Conservation (phyloP, 1,140 invertebrate genomes). For the Penaeus japonicus region DNA sequence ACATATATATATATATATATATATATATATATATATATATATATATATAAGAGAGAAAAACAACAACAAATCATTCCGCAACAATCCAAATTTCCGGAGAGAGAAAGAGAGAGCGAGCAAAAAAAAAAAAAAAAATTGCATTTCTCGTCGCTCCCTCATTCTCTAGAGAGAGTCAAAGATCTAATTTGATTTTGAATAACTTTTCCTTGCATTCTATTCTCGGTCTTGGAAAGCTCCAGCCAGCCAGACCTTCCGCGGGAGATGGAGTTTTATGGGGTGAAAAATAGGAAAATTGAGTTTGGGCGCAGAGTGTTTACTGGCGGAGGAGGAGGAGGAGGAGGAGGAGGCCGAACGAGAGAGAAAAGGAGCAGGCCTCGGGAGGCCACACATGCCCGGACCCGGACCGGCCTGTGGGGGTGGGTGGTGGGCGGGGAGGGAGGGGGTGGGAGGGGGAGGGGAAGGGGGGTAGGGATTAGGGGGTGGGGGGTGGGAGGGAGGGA, state of each 20-base stretch:
- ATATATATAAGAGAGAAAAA: no score
- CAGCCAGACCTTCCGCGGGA: neutral
- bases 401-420: neutral
- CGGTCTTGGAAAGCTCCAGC: neutral
- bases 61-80: no score
- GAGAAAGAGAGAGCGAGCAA: no score
- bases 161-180: constrained; percentile 21
- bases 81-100: no score
- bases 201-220: constrained; percentile 32
- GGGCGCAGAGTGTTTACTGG: constrained; percentile 28
- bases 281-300: constrained; percentile 41
- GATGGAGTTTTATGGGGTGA: constrained; percentile 29
- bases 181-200: constrained; percentile 42
- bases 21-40: no score
- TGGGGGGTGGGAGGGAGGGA: neutral
- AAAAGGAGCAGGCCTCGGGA: no score
- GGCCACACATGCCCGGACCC: no score
- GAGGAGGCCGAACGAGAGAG: neutral
- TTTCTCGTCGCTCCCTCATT: neutral
- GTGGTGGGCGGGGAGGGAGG: no score
- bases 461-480: neutral
- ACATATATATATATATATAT: no score
- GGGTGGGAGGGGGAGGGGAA: neutral
- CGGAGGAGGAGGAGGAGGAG: no score
- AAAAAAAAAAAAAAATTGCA: no score